These are phyloP conservation scores for Netelia virgata DNA, from an alignment of 2,888 invertebrate species.

Conservation along the genomic window DNA sequence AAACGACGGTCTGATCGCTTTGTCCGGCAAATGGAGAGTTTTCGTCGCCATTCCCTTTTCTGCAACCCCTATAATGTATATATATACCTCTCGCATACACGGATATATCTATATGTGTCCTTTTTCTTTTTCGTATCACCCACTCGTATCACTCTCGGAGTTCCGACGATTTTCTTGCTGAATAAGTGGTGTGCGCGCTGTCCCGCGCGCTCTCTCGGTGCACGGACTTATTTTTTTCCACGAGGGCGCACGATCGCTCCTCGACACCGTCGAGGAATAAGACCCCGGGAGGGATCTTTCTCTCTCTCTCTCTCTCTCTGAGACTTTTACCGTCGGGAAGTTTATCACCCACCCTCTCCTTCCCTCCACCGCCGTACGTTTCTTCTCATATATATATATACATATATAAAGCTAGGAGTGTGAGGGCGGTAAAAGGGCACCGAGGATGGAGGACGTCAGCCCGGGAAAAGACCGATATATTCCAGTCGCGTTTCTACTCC, in stretches of 20 bases:
- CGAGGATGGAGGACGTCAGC: constrained; percentile 37
- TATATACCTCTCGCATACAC: not conserved
- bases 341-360: constrained; percentile 61
- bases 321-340: constrained; percentile 64
- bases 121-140: constrained; percentile 21
- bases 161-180: constrained; percentile 72
- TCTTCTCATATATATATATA: constrained; percentile 17
- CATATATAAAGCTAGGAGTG: not conserved
- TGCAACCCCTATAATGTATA: constrained; percentile 34
- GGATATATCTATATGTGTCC: not conserved
- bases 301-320: constrained; percentile 62
- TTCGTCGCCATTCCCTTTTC: constrained; percentile 74
- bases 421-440: constrained; percentile 58
- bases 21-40: constrained; percentile 80
- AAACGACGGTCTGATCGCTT: constrained; percentile 70
- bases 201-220: constrained; percentile 60
- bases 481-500: constrained; percentile 58
- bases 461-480: constrained; percentile 61
- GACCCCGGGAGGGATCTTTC: constrained; percentile 43
- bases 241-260: constrained; percentile 65
- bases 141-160: constrained; percentile 53
- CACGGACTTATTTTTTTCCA: constrained; percentile 75
- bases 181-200: constrained; percentile 37
- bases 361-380: constrained; percentile 52
- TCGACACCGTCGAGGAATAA: constrained; percentile 60